These are phyloP conservation scores for Poecilia wingei DNA, from an alignment of 2,797 vertebrate species.

Conservation along the genomic window DNA sequence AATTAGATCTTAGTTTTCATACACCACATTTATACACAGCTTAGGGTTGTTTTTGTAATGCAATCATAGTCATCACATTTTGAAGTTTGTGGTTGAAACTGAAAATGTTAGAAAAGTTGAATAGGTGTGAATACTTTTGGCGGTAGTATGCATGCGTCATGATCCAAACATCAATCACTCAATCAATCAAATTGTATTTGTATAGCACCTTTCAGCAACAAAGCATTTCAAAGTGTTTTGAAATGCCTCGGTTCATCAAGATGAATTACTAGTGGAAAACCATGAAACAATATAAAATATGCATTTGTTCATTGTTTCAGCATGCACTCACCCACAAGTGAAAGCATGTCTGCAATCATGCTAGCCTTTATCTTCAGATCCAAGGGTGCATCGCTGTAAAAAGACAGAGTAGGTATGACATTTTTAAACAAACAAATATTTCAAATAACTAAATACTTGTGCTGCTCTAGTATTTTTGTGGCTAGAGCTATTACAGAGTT, in stretches of 20 bases:
- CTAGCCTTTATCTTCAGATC: conserved; percentile 99
- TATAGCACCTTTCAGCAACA: no score
- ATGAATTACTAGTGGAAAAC: conserved; percentile 24
- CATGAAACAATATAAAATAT: conserved; percentile 22
- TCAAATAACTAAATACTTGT: conserved; percentile 24
- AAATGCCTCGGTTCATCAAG: conserved; percentile 1
- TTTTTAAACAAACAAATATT: conserved; percentile 8
- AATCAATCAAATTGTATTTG: not conserved
- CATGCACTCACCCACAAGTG: conserved; percentile 92
- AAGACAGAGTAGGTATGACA: conserved; percentile 16
- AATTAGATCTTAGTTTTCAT: not conserved
- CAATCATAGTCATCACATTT: not conserved
- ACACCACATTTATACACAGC: not conserved
- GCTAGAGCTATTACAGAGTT: not conserved
- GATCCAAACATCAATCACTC: not conserved
- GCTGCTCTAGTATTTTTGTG: not conserved
- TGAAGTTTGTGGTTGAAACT: not conserved
- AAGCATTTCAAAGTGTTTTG: no score
- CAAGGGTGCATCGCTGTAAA: conserved; percentile 92
- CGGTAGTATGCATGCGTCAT: not conserved
- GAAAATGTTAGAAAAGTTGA: not conserved
- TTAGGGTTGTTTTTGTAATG: not conserved
- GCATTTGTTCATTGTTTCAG: conserved; percentile 26
- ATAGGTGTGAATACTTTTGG: not conserved
- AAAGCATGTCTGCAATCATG: conserved; percentile 99